phyloP scores from a whole-genome alignment of 2,888 invertebrate genomes.

The Scrobipalpa costella region DNA sequence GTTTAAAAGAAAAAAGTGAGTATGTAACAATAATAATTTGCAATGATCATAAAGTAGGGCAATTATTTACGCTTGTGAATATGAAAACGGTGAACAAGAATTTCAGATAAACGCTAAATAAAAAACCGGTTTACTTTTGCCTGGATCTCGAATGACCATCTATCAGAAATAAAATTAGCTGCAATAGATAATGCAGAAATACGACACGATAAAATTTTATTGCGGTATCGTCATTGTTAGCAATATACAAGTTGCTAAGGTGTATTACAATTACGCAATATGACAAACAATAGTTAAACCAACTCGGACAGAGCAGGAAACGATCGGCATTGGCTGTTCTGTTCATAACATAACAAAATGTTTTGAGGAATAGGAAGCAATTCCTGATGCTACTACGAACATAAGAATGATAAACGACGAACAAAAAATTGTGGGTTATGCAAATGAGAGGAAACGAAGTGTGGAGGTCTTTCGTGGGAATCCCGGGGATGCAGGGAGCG shows the following conservation, averaged over 20 bases:
- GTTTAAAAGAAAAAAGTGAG: not conserved
- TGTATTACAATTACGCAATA: slow-evolving; percentile 24
- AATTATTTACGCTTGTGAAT: not conserved
- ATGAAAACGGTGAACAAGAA: not conserved
- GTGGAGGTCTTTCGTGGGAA: not conserved
- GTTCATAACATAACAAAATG: slow-evolving; percentile 2
- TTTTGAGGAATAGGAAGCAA: not conserved
- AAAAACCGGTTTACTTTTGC: no score
- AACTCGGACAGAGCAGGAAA: slow-evolving; percentile 14
- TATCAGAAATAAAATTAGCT: not conserved
- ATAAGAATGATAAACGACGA: slow-evolving; percentile 1
- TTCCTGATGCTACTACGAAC: not conserved
- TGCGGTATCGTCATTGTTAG: slow-evolving; percentile 20
- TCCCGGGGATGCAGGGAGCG: slow-evolving; percentile 7
- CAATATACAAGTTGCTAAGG: slow-evolving; percentile 22
- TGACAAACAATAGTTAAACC: slow-evolving; percentile 25
- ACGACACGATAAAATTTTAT: slow-evolving; percentile 23
- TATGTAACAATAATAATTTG: not conserved
- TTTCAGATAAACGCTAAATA: not conserved
- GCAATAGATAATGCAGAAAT: slow-evolving; percentile 21
- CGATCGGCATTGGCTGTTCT: slow-evolving; percentile 11
- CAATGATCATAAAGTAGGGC: not conserved
- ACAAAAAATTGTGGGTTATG: not conserved
- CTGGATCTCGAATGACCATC: not conserved
- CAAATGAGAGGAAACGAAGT: not conserved